These are phyloP conservation scores for Graphium colonna DNA, from an alignment of 2,888 invertebrate genomes.

Conservation along the genomic window DNA sequence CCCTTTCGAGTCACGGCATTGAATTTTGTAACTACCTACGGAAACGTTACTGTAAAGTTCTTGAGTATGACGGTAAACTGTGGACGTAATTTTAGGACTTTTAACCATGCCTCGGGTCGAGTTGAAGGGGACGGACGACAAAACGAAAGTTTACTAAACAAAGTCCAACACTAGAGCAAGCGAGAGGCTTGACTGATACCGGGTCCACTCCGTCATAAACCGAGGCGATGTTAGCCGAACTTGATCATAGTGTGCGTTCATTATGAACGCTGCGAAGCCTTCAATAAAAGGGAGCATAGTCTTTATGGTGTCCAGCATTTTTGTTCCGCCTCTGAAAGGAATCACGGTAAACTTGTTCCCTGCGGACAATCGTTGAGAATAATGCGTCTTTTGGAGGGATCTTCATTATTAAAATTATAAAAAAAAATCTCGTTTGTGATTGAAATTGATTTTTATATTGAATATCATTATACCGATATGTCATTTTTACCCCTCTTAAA, in stretches of 20 bases:
- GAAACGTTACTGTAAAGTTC: constrained; percentile 36
- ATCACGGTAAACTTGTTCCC: constrained; percentile 18
- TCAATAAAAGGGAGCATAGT: constrained; percentile 52
- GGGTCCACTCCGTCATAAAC: constrained; percentile 58
- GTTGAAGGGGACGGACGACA: constrained; percentile 55
- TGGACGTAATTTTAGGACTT: constrained; percentile 58
- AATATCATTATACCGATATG: too few relatives aligned
- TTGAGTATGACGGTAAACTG: constrained; percentile 17
- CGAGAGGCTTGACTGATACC: constrained; percentile 44
- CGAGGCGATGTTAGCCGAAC: constrained; percentile 54
- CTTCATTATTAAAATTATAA: constrained; percentile 8
- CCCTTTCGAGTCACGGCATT: constrained; percentile 30
- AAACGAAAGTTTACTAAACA: constrained; percentile 54
- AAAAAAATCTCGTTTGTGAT: background rate
- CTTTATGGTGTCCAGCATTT: constrained; percentile 30
- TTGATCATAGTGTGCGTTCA: constrained; percentile 37
- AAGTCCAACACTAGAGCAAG: constrained; percentile 57
- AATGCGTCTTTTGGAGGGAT: constrained; percentile 8
- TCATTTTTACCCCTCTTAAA: too few relatives aligned
- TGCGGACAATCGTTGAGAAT: constrained; percentile 6
- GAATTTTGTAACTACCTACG: constrained; percentile 27
- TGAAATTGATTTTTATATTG: background rate
- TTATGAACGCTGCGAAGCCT: constrained; percentile 49
- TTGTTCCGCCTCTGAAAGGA: constrained; percentile 15
- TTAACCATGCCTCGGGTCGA: constrained; percentile 42